A percentile compares a stretch with the other conserved stretches of the same genome.
phyloP scores from a whole-genome alignment of 2,888 invertebrate species.

The Chironomus riparius region DNA sequence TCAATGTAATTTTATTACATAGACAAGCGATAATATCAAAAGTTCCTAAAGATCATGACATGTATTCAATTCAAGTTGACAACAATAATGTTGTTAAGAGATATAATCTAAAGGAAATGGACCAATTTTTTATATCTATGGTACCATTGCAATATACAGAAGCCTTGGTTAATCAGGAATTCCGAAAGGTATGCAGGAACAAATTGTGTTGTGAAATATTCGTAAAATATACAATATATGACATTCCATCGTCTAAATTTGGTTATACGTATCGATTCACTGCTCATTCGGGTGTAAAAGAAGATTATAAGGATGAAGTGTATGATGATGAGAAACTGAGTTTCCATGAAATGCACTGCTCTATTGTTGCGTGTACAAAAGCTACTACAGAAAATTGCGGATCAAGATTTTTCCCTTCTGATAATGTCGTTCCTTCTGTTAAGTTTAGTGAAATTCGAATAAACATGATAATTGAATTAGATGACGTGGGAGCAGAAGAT shows the following conservation, averaged over 20 bases:
- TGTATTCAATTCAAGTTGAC: conserved; percentile 1
- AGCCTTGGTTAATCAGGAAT: not conserved
- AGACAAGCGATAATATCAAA: conserved; percentile 18
- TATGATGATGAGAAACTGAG: too few species aligned
- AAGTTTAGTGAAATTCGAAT: not conserved
- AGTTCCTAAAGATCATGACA: conserved; percentile 28
- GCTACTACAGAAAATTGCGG: not conserved
- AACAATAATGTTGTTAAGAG: not conserved
- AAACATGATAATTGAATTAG: conserved; percentile 7
- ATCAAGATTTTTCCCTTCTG: not conserved
- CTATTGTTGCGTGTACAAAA: conserved; percentile 13
- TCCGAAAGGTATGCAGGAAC: not conserved
- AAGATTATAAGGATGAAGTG: conserved; percentile 34
- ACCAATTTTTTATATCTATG: not conserved
- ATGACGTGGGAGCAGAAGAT: not conserved
- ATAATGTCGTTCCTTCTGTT: conserved; percentile 4
- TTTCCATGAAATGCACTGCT: conserved; percentile 1
- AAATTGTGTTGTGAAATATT: conserved; percentile 20
- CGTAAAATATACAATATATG: not conserved
- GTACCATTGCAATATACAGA: not conserved
- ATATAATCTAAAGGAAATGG: conserved; percentile 11
- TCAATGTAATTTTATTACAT: not conserved
- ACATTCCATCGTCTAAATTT: not conserved
- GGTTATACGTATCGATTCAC: conserved; percentile 31
- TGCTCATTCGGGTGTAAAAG: conserved; percentile 30